Base-by-base conservation (phyloP, 2,797 vertebrate species). In the Notoglanidium macrostoma region DNA sequence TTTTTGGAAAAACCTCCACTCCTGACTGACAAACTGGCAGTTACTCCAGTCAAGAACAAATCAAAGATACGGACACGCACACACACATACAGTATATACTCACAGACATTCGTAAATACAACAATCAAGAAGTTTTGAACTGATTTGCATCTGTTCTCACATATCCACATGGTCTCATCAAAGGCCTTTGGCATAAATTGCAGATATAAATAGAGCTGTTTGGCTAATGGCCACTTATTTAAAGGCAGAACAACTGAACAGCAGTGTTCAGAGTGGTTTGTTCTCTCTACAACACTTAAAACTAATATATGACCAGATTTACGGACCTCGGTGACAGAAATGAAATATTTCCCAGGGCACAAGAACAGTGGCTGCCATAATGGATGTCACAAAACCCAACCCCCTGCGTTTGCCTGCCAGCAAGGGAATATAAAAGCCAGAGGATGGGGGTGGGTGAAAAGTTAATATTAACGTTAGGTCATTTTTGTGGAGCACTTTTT, bases 171-270 rank as follows among this genome's bases (percentile, higher is more conserved):
- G 73, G 73, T 46, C 11, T 49, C 67, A 79, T 44, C 14, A 55
- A 74, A 84, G 19, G 17, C 46, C 74, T 89, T 92, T 70, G 88
- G 89, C 87, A 79, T 87, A 85, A 88, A 84, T 86, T 12, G 0
- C 44, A 65, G 85, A 57, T 91, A 92, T 93, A 91, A 92, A 93
- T 92, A 93, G 91, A 92, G 63, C 44, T 84, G 49, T 89, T 88
- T 90, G 85, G 86, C 72, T 77, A 49, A 54, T 68, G 61, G 61
- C 21, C 55, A 87, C 51, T 80, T 40, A 57, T 88, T 85, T 83
- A 88, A 84, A 87, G 86, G 88, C 32, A 80, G n/a, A 74, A 78
- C n/a, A 85, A 26, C 57, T 49, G 44, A 23, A 74, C 19, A 67
- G 44, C 29, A n/a, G 84, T 29, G 32, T 57, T 49, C 17, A 57